phyloP scores from a whole-genome alignment of 2,113 vertebrate species.

The Gasterosteus nipponicus region DNA sequence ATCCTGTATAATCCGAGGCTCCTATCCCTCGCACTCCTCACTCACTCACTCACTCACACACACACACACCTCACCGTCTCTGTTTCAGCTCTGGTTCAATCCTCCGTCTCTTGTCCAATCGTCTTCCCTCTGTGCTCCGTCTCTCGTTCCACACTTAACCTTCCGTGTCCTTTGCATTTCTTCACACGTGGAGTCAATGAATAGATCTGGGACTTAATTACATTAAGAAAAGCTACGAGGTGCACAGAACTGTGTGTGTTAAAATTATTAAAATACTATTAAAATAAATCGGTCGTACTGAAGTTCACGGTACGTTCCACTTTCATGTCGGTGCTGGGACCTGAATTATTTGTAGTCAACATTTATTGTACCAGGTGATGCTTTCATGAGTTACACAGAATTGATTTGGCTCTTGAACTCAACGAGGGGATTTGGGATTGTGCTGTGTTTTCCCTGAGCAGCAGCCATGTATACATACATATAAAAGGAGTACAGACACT shows the following conservation, averaged over 20 bases:
- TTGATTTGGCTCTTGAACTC: too few species aligned
- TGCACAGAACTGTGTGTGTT: neutral
- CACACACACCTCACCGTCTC: neutral
- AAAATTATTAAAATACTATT: too few species aligned
- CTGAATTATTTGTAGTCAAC: too few species aligned
- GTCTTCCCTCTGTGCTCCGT: neutral
- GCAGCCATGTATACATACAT: too few species aligned
- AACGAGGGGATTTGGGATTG: too few species aligned
- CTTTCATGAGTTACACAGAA: too few species aligned
- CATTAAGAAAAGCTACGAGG: slow-evolving; percentile 50
- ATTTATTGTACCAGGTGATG: too few species aligned
- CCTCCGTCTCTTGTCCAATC: slow-evolving; percentile 15
- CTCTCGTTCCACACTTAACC: slow-evolving; percentile 38
- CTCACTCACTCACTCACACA: neutral
- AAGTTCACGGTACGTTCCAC: too few species aligned
- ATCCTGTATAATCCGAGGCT: slow-evolving; percentile 25
- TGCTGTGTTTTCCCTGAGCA: too few species aligned
- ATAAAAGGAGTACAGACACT: too few species aligned
- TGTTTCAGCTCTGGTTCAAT: slow-evolving; percentile 28
- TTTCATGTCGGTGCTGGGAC: too few species aligned
- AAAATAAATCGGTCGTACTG: too few species aligned
- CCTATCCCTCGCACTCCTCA: neutral
- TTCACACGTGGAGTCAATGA: slow-evolving; percentile 47
- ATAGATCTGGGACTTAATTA: slow-evolving; percentile 63
- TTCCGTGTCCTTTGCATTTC: slow-evolving; percentile 54